Evolutionary conservation across 1,140 invertebrate genomes (phyloP), one percentile per base, ranked within the genome.

Genomic region (Drosophila pachea): DNA sequence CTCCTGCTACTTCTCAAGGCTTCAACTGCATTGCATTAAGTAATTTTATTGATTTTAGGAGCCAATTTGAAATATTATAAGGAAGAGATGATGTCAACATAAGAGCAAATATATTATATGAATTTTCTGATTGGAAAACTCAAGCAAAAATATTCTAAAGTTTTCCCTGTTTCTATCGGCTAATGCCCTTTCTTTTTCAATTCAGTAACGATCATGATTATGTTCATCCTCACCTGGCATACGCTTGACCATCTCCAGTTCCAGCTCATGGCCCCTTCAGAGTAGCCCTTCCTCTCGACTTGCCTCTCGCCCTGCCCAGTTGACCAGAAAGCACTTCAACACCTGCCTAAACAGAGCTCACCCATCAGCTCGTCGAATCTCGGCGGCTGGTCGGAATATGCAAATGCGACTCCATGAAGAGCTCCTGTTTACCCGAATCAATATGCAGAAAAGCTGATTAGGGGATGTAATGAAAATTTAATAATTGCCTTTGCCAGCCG

Each of bases 401-500:
- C 43, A 70, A 70, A 69, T 48, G 8, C 32, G 14, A 43, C 40
- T 43, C 12, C 43, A 36, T 32, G 43, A 42, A 33, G 49, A 40
- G 53, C 9, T 40, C 56, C 69, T 78, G 70, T 78, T 78, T 62
- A 72, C 74, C 74, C 63, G 33, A 83, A 77, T 82, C 78, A 82
- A 84, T 73, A 78, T 76, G 67, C 65, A 73, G 58, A 75, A 84
- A 81, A 87, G 76, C 84, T 87, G 86, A 87, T 87, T 87, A 87
- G 76, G 84, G 84, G 84, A 87, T 87, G 84, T 87, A 87, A 87
- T 87, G 84, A 87, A 87, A 84, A 87, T 87, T 84, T 87, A 87
- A 87, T 87, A 87, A 87, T 87, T 87, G 76, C 74, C 73, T 87
- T 87, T 87, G 76, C 74, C 73, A 74, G 69, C 6, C 29, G 22